Evolutionary conservation across 2,797 vertebrate genomes (phyloP).

Genomic region (Microtus obscurus): DNA sequence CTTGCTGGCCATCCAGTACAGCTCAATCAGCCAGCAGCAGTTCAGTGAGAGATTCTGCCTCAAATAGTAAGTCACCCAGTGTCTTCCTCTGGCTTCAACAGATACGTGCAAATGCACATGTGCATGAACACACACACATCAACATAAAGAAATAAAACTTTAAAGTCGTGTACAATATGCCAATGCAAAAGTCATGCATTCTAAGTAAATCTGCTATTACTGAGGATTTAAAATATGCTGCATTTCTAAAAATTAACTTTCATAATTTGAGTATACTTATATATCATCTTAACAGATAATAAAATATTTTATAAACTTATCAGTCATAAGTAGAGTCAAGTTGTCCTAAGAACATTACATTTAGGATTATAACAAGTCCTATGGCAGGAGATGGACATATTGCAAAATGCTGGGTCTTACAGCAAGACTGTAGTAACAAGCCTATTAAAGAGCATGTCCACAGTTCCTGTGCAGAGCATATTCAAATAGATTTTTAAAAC

Average conservation of each 20-base stretch:
- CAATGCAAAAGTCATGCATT: slow-evolving; percentile 6
- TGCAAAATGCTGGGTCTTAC: not conserved
- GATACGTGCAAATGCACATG: not conserved
- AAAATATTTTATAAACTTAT: slow-evolving; percentile 12
- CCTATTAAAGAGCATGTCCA: not conserved
- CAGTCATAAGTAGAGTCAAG: not conserved
- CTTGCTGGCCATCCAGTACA: not conserved
- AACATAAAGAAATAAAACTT: not conserved
- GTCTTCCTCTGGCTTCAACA: not conserved
- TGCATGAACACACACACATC: not conserved
- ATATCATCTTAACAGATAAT: slow-evolving; percentile 43
- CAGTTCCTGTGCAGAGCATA: not conserved
- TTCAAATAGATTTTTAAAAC: slow-evolving; percentile 22
- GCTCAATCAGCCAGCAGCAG: not conserved
- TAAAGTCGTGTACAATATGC: not conserved
- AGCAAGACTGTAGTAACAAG: not conserved
- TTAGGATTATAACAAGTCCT: slow-evolving; percentile 13
- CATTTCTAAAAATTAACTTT: slow-evolving; percentile 34
- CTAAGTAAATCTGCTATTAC: not conserved
- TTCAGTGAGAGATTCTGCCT: too few relatives aligned
- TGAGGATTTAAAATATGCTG: slow-evolving; percentile 14
- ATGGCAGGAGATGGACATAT: not conserved
- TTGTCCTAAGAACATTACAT: not conserved
- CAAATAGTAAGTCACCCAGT: not conserved
- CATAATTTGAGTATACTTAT: slow-evolving; percentile 24